These are phyloP conservation scores for Archivesica marissinica DNA, from an alignment of 1,140 invertebrate genomes.

Conservation along the genomic window DNA sequence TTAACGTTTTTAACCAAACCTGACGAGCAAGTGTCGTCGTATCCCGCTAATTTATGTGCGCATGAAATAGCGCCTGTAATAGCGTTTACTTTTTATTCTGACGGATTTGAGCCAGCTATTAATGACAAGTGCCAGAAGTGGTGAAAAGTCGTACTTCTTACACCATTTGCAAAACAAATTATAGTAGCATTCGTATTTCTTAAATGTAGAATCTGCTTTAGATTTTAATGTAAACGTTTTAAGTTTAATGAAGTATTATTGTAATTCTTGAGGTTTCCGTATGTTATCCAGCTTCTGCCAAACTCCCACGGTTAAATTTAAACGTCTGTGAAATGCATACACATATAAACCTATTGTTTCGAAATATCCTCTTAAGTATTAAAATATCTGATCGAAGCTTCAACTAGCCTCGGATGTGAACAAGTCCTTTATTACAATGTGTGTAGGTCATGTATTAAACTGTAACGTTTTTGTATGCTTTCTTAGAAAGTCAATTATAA, in stretches of 20 bases:
- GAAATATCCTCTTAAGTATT: too few species aligned
- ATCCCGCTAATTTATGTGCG: background rate
- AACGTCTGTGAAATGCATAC: conserved; percentile 4
- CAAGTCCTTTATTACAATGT: too few species aligned
- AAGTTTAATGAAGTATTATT: too few species aligned
- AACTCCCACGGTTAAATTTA: background rate
- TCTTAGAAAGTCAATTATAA: too few species aligned
- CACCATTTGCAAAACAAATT: background rate
- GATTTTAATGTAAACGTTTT: background rate
- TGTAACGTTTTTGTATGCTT: too few species aligned
- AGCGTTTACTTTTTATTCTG: background rate
- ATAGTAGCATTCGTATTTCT: background rate
- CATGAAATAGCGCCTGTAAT: background rate
- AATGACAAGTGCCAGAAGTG: background rate
- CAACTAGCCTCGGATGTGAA: too few species aligned
- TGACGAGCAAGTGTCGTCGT: background rate
- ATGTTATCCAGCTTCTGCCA: too few species aligned
- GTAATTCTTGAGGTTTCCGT: background rate
- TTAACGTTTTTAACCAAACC: background rate
- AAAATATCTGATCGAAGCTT: too few species aligned
- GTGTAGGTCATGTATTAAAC: too few species aligned
- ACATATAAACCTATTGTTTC: too few species aligned
- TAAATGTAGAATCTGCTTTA: background rate
- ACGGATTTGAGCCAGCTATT: background rate
- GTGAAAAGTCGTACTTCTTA: background rate